A percentile compares a stretch with the other conserved stretches of the same genome.
These are phyloP conservation scores for Corythornis cristatus DNA, from an alignment of 2,113 vertebrate species.

Conservation along the genomic window DNA sequence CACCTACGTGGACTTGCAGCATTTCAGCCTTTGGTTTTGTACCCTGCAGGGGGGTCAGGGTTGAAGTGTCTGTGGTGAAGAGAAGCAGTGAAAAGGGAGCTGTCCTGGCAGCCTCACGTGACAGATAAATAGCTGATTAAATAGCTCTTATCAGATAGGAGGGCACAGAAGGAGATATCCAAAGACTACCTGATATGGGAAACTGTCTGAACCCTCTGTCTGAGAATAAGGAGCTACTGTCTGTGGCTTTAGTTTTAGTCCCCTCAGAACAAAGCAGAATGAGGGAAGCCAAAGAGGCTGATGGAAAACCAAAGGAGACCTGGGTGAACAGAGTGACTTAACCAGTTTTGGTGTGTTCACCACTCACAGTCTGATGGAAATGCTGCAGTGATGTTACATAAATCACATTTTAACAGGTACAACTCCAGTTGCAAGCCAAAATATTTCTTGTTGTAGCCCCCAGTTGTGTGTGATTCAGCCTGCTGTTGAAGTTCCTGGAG, in stretches of 20 bases:
- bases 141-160: neutral
- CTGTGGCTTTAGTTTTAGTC: neutral
- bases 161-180: neutral
- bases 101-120: neutral
- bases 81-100: neutral
- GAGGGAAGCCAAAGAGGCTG: neutral
- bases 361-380: neutral
- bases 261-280: neutral
- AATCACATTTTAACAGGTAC: rapidly evolving
- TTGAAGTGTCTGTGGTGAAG: neutral
- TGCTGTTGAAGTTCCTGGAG: neutral
- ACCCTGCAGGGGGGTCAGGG: neutral
- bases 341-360: rapidly evolving
- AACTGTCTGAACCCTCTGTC: neutral
- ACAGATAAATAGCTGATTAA: neutral
- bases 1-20: neutral
- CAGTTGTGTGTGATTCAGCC: rapidly evolving
- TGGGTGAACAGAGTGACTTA: neutral
- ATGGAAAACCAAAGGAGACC: neutral
- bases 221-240: neutral
- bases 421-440: rapidly evolving
- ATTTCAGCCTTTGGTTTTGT: neutral
- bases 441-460: rapidly evolving
- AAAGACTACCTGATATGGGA: neutral
- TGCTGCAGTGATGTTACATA: rapidly evolving